Evolutionary conservation across 2,113 vertebrate genomes (phyloP).

Genomic region (Tragelaphus buxtoni): DNA sequence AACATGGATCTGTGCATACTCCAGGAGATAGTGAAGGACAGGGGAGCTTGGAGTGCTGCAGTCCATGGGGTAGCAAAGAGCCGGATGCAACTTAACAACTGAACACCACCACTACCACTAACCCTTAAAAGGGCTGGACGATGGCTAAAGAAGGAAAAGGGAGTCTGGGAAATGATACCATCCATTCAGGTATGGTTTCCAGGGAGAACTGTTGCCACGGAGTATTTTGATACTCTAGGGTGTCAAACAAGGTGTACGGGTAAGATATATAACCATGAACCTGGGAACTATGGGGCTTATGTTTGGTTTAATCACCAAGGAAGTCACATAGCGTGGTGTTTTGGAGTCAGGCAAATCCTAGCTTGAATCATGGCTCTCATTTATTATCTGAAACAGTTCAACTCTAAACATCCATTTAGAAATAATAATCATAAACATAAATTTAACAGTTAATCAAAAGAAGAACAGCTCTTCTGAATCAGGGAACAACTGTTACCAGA

Average conservation of each 20-base stretch:
- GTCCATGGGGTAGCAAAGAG: background rate
- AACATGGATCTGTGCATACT: background rate
- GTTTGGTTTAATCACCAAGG: background rate
- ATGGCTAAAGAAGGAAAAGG: background rate
- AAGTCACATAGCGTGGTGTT: background rate
- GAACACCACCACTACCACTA: background rate
- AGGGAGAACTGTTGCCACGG: background rate
- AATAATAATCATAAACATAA: constrained; percentile 57
- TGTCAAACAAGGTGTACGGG: background rate
- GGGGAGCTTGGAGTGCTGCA: background rate
- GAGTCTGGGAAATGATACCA: background rate
- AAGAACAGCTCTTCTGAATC: constrained; percentile 21
- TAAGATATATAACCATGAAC: background rate
- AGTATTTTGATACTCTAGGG: background rate
- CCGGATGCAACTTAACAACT: background rate
- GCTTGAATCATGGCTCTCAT: background rate
- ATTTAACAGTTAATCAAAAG: constrained; percentile 47
- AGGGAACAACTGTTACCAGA: background rate
- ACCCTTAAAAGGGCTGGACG: background rate
- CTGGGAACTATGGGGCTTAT: background rate
- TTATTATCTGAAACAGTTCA: constrained; percentile 25
- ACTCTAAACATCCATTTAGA: constrained; percentile 45
- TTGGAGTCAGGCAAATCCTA: background rate
- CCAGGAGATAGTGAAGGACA: background rate
- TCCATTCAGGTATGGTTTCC: background rate